phyloP scores from a whole-genome alignment of 2,113 vertebrate genomes.

The Bos javanicus region DNA sequence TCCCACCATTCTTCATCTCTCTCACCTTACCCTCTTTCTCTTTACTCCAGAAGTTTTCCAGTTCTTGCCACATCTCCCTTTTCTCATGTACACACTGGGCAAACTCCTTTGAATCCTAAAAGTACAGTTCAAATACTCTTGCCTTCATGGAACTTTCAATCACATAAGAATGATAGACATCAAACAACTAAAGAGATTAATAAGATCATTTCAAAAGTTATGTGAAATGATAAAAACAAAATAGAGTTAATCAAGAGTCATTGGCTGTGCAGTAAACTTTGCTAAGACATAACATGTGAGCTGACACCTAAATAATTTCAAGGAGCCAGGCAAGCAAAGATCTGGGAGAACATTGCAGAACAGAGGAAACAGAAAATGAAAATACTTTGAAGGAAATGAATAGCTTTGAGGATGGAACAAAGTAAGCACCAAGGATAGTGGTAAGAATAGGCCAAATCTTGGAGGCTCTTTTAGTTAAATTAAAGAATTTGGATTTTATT shows the following conservation, averaged over 20 bases:
- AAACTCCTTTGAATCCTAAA: background rate
- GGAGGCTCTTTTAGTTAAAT: background rate
- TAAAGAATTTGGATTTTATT: background rate
- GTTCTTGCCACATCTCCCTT: background rate
- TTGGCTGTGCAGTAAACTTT: background rate
- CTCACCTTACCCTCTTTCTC: background rate
- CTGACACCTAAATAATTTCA: background rate
- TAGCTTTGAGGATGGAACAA: constrained; percentile 9
- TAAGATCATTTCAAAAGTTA: background rate
- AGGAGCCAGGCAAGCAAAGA: background rate
- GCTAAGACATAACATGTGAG: background rate
- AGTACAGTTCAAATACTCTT: background rate
- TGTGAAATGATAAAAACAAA: background rate
- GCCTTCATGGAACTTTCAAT: background rate
- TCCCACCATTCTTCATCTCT: background rate
- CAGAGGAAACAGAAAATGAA: background rate
- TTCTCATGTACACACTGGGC: background rate
- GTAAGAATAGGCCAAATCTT: background rate
- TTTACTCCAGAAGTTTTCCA: background rate
- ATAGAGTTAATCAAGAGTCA: background rate
- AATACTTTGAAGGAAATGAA: background rate
- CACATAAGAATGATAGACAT: background rate
- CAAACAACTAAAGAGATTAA: background rate
- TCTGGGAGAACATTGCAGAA: background rate
- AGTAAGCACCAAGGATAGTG: background rate